Percentiles rank a stretch among this genome's conserved stretches.
phyloP scores from a whole-genome alignment of 2,797 vertebrate genomes.

The Pagetopsis macropterus region DNA sequence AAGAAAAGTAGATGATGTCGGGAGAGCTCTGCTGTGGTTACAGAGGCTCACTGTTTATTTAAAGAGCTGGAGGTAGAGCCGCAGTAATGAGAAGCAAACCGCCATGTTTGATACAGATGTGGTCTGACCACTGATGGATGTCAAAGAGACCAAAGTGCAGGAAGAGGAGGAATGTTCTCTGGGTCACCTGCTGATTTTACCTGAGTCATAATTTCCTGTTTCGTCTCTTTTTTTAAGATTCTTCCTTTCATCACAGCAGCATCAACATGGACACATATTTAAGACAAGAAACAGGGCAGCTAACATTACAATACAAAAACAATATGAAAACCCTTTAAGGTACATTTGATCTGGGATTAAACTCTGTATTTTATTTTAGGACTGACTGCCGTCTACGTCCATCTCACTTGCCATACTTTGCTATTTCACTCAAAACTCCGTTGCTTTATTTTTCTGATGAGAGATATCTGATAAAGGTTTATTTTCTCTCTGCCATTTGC shows the following conservation, averaged over 20 bases:
- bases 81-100: conserved; percentile 79
- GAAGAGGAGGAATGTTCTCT: conserved; percentile 37
- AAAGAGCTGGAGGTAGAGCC: conserved; percentile 71
- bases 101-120: conserved; percentile 77
- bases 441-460: conserved; percentile 42
- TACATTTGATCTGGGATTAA: too few relatives aligned
- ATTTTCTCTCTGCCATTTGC: conserved; percentile 55
- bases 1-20: conserved; percentile 65
- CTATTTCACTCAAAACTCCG: conserved; percentile 23
- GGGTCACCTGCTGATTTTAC: conserved; percentile 45
- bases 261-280: too few relatives aligned
- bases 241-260: too few relatives aligned
- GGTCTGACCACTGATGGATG: conserved; percentile 67
- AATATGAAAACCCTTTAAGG: too few relatives aligned
- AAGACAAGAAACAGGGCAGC: too few relatives aligned
- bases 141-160: conserved; percentile 35
- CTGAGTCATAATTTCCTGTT: conserved; percentile 45
- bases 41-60: conserved; percentile 79
- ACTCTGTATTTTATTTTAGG: too few relatives aligned
- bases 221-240: conserved; percentile 34
- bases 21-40: conserved; percentile 67
- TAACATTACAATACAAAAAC: too few relatives aligned
- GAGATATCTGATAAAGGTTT: conserved; percentile 63
- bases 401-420: conserved; percentile 15
- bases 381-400: too few relatives aligned